Evolutionary conservation across 1,140 invertebrate genomes (phyloP).

Genomic region (Tetramorium parvispinum): DNA sequence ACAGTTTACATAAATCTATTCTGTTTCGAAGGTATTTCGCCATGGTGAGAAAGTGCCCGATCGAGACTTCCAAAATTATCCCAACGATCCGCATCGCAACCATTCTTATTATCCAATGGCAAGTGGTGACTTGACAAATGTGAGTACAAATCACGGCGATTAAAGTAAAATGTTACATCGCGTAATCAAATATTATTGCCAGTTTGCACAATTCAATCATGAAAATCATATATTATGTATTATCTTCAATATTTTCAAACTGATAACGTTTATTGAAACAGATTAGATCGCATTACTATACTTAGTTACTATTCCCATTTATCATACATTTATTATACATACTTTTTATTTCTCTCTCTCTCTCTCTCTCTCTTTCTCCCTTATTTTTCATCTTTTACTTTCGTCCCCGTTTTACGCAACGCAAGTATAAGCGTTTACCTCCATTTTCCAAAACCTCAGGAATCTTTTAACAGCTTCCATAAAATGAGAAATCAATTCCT

Average conservation of each 20-base stretch:
- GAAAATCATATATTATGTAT: neutral
- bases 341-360: neutral
- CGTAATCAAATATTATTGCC: neutral
- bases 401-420: neutral
- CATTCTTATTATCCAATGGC: conserved; percentile 82
- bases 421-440: neutral
- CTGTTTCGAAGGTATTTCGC: conserved; percentile 81
- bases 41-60: conserved; percentile 85
- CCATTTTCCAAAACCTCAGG: neutral
- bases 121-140: conserved; percentile 84
- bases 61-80: conserved; percentile 83
- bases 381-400: neutral
- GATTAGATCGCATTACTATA: neutral
- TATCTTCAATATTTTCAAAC: neutral
- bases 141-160: conserved; percentile 74
- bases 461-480: neutral
- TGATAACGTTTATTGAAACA: neutral
- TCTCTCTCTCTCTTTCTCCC: neutral
- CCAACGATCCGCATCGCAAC: conserved; percentile 83
- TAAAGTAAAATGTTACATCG: neutral
- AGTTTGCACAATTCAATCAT: neutral
- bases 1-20: conserved; percentile 30
- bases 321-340: no score
- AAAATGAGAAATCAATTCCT: neutral
- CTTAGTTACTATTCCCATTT: neutral